Base-by-base conservation (phyloP, 2,888 invertebrate species). In the Tholera decimalis region DNA sequence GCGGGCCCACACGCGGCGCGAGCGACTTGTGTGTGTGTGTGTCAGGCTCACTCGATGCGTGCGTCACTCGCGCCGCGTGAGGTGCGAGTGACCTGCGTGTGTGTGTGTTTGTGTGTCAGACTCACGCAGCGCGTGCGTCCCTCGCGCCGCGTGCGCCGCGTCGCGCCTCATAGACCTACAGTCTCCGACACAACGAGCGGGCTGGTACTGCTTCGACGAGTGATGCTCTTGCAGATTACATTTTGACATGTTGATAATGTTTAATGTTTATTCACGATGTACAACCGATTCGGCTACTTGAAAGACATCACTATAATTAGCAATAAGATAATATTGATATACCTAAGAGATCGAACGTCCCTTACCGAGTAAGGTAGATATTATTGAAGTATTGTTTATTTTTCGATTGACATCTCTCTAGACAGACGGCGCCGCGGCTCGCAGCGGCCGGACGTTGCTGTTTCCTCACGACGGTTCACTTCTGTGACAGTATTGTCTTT, bases 271-370 rank as follows among this genome's bases (percentile, higher is more conserved):
- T 86, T 85, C 83, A 85, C 87, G 83, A 85, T 86, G 84, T 88
- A 88, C 88, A 86, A 92, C 88, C 89, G 89, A 91, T 93, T 92
- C 88, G 93, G 92, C 91, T 91, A 91, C 90, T 91, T 87, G 89
- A 89, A 86, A 86, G 87, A 90, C 88, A 90, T 92, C 91, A 92
- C 90, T 87, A 85, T 91, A 91, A 86, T 94, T 95, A 95, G 95
- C 94, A 93, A 93, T 95, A 95, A 95, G 95, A 93, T 88, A 86
- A 91, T 89, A 91, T 91, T 91, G 91, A 94, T 93, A 93, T 93
- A 94, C 91, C 92, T 94, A 95, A 94, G 94, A 93, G 92, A 94
- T 93, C 92, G 94, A 94, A 95, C 95, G 95, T 95, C 95, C 95
- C 95, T 95, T 95, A 95, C 95, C 93, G 93, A 94, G 95, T 95